phyloP scores from a whole-genome alignment of 2,888 invertebrate species.

The Globia sparganii region DNA sequence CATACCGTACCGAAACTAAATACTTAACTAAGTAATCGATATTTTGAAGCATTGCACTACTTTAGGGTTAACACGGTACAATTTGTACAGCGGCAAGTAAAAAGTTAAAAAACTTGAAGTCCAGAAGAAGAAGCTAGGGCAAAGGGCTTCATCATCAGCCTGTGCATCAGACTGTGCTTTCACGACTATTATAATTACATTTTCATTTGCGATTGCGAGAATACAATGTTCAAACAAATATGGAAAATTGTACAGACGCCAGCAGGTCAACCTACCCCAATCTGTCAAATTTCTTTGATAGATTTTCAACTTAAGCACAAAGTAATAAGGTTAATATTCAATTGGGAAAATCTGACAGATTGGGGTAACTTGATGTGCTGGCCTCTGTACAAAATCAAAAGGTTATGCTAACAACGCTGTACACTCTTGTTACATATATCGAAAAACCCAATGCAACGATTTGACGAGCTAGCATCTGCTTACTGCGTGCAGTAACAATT shows the following conservation, averaged over 20 bases:
- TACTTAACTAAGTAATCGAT: background rate
- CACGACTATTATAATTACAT: background rate
- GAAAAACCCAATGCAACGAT: constrained; percentile 5
- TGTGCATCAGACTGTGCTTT: too few relatives aligned
- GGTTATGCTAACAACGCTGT: background rate
- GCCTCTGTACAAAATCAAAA: background rate
- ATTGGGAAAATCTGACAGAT: too few relatives aligned
- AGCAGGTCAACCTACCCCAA: too few relatives aligned
- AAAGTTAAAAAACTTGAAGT: background rate
- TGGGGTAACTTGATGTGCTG: too few relatives aligned
- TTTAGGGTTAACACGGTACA: background rate
- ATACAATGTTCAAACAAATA: background rate
- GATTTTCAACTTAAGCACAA: too few relatives aligned
- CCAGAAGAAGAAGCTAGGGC: background rate
- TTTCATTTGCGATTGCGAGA: background rate
- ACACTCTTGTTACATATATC: background rate
- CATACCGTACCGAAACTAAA: background rate
- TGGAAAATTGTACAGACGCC: background rate
- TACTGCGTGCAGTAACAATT: constrained; percentile 22
- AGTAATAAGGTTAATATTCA: too few relatives aligned
- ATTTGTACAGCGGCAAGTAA: background rate
- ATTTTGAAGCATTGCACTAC: background rate
- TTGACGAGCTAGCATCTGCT: constrained; percentile 10
- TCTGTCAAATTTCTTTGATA: too few relatives aligned
- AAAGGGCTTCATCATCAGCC: background rate